Conservation (phyloP, 2,113 vertebrate genomes). For the Anas platyrhynchos region DNA sequence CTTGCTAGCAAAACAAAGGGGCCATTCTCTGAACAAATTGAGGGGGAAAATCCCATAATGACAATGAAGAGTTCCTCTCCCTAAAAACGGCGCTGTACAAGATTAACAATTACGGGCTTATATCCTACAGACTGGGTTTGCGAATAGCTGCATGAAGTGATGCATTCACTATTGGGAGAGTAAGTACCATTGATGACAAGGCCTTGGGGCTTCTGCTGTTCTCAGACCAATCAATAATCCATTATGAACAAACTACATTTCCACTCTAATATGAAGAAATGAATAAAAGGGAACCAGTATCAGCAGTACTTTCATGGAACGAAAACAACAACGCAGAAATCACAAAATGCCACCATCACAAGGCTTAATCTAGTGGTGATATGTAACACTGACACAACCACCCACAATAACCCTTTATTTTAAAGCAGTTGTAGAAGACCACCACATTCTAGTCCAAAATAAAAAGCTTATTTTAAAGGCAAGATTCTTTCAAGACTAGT, state of each 20-base stretch:
- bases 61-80: slow-evolving; percentile 79
- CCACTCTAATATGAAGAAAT: slow-evolving; percentile 78
- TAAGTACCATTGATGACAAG: slow-evolving; percentile 80
- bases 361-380: slow-evolving; percentile 3
- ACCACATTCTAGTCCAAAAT: not conserved
- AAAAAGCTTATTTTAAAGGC: not conserved
- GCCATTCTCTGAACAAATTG: slow-evolving; percentile 72
- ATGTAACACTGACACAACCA: not conserved
- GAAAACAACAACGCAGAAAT: slow-evolving; percentile 5
- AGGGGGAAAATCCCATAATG: slow-evolving; percentile 65
- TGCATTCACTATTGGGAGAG: slow-evolving; percentile 86
- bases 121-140: slow-evolving; percentile 70
- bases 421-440: not conserved
- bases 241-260: slow-evolving; percentile 90
- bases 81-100: slow-evolving; percentile 60
- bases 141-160: slow-evolving; percentile 84
- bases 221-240: slow-evolving; percentile 91
- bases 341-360: slow-evolving; percentile 38
- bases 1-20: slow-evolving; percentile 72
- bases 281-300: slow-evolving; percentile 80
- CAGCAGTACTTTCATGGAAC: slow-evolving; percentile 59
- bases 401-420: slow-evolving; percentile 24
- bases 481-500: slow-evolving; percentile 21
- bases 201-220: slow-evolving; percentile 85
- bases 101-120: slow-evolving; percentile 77